A percentile compares a stretch with the other conserved stretches of the same genome.
These are phyloP conservation scores for Deroplatys truncata DNA, from an alignment of 2,888 invertebrate genomes.

Conservation along the genomic window DNA sequence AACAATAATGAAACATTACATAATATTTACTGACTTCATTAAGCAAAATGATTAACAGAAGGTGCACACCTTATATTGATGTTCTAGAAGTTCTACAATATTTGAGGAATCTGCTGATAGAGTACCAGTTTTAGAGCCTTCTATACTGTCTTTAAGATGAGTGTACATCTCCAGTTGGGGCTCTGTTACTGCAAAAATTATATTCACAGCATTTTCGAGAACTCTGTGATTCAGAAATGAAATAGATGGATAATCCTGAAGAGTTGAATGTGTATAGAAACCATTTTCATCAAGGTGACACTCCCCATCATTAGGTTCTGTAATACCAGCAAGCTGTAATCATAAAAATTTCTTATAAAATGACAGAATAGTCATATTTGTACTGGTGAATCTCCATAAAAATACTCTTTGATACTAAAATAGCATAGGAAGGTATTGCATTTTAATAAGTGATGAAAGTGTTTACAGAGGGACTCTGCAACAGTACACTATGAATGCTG, in stretches of 20 bases:
- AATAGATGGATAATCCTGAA: constrained; percentile 95
- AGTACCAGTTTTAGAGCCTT: constrained; percentile 87
- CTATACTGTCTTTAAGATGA: constrained; percentile 78
- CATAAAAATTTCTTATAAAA: not conserved
- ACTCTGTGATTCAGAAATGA: constrained; percentile 73
- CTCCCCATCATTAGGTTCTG: constrained; percentile 87
- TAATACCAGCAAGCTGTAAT: constrained; percentile 76
- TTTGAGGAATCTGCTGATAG: constrained; percentile 92
- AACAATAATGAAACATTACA: no score
- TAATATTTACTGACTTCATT: no score
- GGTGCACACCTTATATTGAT: constrained; percentile 74
- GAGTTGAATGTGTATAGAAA: constrained; percentile 75
- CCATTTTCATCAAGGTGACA: constrained; percentile 75
- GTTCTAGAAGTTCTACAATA: constrained; percentile 89
- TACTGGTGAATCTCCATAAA: no score
- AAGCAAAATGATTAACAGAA: constrained; percentile 13
- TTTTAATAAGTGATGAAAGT: no score
- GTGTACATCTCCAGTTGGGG: constrained; percentile 82
- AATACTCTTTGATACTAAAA: no score
- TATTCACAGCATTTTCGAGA: constrained; percentile 89
- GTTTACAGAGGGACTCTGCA: no score
- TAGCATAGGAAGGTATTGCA: no score
- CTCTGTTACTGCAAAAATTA: constrained; percentile 94
- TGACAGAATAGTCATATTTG: no score
- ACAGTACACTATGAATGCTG: no score